These are phyloP conservation scores for Tympanoctomys barrerae DNA, from an alignment of 2,797 vertebrate species.

Conservation along the genomic window DNA sequence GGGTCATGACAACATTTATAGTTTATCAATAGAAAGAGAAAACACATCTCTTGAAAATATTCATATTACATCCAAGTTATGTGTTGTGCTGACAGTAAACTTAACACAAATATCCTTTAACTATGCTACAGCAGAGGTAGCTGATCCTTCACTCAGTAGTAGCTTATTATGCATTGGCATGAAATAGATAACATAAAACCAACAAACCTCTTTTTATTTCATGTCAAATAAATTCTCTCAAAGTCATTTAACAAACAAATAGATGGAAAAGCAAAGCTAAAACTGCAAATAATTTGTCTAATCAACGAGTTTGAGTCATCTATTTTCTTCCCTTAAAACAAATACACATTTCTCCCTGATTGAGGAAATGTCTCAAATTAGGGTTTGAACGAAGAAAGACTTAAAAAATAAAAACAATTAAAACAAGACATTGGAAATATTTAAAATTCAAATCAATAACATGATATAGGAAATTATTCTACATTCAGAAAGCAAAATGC, in stretches of 20 bases:
- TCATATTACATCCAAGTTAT: not conserved
- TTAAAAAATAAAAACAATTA: not conserved
- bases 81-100: constrained; percentile 62
- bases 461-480: constrained; percentile 5
- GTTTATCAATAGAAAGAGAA: constrained; percentile 22
- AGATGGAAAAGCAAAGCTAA: constrained; percentile 75
- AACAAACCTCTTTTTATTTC: constrained; percentile 76
- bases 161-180: constrained; percentile 83
- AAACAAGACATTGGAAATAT: not conserved
- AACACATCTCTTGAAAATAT: constrained; percentile 53
- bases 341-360: not conserved
- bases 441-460: constrained; percentile 56
- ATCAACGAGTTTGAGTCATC: constrained; percentile 70
- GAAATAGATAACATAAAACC: constrained; percentile 80
- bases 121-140: constrained; percentile 68
- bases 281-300: constrained; percentile 79
- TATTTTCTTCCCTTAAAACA: constrained; percentile 67
- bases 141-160: constrained; percentile 73
- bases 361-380: constrained; percentile 33
- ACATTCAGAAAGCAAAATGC: not conserved
- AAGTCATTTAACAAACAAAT: constrained; percentile 82
- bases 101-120: constrained; percentile 57
- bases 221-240: constrained; percentile 78
- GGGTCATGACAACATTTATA: not conserved
- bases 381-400: constrained; percentile 11